Percentiles rank a stretch among this genome's conserved stretches.
Conservation (phyloP, 2,113 vertebrate species). For the Neotragus pygmaeus region DNA sequence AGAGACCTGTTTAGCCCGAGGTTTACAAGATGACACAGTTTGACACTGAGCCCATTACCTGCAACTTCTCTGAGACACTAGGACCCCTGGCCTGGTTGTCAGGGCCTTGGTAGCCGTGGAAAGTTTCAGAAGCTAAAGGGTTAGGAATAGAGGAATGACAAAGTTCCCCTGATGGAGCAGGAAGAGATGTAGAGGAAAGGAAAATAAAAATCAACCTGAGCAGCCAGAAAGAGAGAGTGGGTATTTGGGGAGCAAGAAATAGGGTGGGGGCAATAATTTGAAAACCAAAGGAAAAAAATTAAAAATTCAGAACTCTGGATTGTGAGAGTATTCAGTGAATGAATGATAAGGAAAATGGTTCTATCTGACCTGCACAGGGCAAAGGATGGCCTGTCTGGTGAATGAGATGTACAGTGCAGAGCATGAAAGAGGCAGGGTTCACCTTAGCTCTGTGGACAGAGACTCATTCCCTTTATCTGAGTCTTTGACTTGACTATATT, state of each 20-base stretch:
- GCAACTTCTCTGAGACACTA: background rate
- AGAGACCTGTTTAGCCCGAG: background rate
- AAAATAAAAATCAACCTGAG: background rate
- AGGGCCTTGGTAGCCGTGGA: background rate
- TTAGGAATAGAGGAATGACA: background rate
- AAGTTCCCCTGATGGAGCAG: background rate
- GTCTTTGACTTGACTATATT: background rate
- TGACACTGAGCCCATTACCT: background rate
- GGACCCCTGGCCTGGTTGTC: background rate
- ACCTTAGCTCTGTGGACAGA: background rate
- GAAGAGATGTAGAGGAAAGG: background rate
- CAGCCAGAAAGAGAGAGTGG: background rate
- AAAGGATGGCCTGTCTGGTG: background rate
- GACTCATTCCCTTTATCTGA: background rate
- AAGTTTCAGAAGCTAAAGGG: background rate
- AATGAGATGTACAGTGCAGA: accelerated
- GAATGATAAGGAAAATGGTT: background rate
- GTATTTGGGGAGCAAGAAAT: background rate
- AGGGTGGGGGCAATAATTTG: background rate
- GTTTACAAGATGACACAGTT: background rate
- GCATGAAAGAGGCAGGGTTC: background rate
- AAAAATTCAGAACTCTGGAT: background rate
- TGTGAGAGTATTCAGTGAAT: background rate
- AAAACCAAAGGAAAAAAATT: background rate
- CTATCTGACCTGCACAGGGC: accelerated